These are phyloP conservation scores for Centropus unirufus DNA, from an alignment of 2,113 vertebrate species.

Conservation along the genomic window DNA sequence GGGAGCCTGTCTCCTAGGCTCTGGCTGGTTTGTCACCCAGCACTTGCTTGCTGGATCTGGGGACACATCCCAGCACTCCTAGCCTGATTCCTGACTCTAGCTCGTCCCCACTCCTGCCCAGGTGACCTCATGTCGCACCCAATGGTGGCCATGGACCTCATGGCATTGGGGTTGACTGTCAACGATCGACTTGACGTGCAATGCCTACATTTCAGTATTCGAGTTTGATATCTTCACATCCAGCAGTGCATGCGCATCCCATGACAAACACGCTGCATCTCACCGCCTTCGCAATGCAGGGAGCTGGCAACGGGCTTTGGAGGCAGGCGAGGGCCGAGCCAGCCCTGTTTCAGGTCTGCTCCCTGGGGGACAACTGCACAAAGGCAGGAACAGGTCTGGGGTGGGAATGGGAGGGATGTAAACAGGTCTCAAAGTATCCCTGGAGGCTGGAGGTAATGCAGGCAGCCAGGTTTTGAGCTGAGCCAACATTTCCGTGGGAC, in stretches of 20 bases:
- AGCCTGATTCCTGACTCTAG: not conserved
- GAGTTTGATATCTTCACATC: no score
- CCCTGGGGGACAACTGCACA: not conserved
- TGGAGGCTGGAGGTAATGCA: not conserved
- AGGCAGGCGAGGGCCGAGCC: not conserved
- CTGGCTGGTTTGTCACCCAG: not conserved
- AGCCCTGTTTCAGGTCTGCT: not conserved
- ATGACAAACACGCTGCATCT: rapidly evolving
- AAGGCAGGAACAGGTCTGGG: not conserved
- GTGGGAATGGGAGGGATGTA: not conserved
- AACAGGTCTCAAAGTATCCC: not conserved
- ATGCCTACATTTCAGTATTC: no score
- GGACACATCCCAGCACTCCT: not conserved
- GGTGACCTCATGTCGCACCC: no score
- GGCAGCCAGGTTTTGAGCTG: not conserved
- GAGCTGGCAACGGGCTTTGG: not conserved
- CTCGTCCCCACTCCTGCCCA: not conserved
- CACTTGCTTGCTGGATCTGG: rapidly evolving
- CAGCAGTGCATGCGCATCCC: rapidly evolving
- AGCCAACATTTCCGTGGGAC: not conserved
- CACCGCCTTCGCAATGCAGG: not conserved
- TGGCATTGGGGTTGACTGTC: rapidly evolving
- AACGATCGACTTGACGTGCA: no score
- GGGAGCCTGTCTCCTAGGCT: not conserved
- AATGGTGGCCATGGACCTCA: rapidly evolving